phyloP scores from a whole-genome alignment of 2,797 vertebrate species.

The Poecilia picta region DNA sequence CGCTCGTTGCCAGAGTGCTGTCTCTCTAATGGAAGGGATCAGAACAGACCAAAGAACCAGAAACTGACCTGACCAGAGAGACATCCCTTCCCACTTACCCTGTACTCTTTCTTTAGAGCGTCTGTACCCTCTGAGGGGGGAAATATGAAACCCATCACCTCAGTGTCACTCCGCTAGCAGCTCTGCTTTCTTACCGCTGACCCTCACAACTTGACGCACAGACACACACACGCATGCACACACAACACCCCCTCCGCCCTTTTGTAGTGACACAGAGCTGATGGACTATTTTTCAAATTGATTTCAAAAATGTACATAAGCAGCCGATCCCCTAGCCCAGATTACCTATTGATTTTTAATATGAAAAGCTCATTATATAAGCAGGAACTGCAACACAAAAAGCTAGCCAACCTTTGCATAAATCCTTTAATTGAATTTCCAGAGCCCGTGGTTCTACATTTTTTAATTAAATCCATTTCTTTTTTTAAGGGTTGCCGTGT shows the following conservation, averaged over 20 bases:
- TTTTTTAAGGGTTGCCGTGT: constrained; percentile 99
- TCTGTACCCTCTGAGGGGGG: constrained; percentile 43
- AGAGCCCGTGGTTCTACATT: constrained; percentile 99
- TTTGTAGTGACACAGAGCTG: constrained; percentile 92
- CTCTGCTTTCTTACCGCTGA: constrained; percentile 26
- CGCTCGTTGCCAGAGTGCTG: constrained; percentile 59
- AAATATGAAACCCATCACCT: constrained; percentile 50
- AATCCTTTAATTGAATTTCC: constrained; percentile 99
- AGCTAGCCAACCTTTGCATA: constrained; percentile 99
- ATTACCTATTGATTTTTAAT: constrained; percentile 99
- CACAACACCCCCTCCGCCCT: constrained; percentile 56
- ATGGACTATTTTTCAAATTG: constrained; percentile 99
- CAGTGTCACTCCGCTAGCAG: constrained; percentile 28
- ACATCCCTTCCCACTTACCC: constrained; percentile 62
- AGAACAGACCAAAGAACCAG: constrained; percentile 67
- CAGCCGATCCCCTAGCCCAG: constrained; percentile 99
- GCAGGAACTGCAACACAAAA: constrained; percentile 99
- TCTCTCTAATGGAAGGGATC: constrained; percentile 72
- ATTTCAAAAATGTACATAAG: constrained; percentile 99
- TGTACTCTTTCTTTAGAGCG: constrained; percentile 47
- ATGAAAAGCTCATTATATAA: constrained; percentile 99
- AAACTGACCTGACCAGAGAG: constrained; percentile 60
- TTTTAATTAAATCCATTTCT: constrained; percentile 99
- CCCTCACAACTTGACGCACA: constrained; percentile 32
- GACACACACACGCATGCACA: constrained; percentile 15